Evolutionary conservation across 2,888 invertebrate genomes (phyloP).

Genomic region (Cinara cedri): DNA sequence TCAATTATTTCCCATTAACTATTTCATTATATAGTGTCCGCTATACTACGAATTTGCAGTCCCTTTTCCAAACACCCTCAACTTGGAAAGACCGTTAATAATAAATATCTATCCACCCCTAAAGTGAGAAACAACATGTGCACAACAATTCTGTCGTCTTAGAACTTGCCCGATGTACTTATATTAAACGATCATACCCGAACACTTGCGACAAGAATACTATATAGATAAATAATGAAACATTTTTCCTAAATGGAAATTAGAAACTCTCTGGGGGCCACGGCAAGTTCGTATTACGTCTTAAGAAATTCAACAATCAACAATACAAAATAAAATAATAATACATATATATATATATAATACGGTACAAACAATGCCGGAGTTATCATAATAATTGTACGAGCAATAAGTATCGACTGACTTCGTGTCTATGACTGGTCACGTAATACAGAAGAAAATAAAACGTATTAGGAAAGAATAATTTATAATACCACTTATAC

Average conservation of each 20-base stretch:
- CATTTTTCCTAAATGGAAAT: slow-evolving; percentile 12
- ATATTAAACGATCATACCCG: slow-evolving; percentile 17
- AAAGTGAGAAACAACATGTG: slow-evolving; percentile 51
- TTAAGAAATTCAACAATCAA: slow-evolving; percentile 24
- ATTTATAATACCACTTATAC: slow-evolving; percentile 33
- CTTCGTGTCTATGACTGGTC: slow-evolving; percentile 29
- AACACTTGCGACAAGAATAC: slow-evolving; percentile 1
- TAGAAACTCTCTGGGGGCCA: not conserved
- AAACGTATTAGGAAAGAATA: slow-evolving; percentile 45
- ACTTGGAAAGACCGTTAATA: slow-evolving; percentile 46
- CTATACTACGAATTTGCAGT: slow-evolving; percentile 19
- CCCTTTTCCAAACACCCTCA: slow-evolving; percentile 14
- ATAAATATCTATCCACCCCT: slow-evolving; percentile 43
- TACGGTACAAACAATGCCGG: slow-evolving; percentile 10
- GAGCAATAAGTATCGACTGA: slow-evolving; percentile 24
- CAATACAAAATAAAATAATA: slow-evolving; percentile 30
- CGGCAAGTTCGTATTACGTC: slow-evolving; percentile 18
- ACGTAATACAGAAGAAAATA: slow-evolving; percentile 46
- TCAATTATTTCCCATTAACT: slow-evolving; percentile 42
- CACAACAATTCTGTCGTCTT: slow-evolving; percentile 8
- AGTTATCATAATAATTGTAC: slow-evolving; percentile 27
- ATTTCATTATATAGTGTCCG: slow-evolving; percentile 35
- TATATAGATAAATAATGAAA: not conserved
- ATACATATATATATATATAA: slow-evolving; percentile 5
- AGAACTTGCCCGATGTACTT: not conserved